phyloP scores from a whole-genome alignment of 2,888 invertebrate genomes.

The Netelia fuscicornis region DNA sequence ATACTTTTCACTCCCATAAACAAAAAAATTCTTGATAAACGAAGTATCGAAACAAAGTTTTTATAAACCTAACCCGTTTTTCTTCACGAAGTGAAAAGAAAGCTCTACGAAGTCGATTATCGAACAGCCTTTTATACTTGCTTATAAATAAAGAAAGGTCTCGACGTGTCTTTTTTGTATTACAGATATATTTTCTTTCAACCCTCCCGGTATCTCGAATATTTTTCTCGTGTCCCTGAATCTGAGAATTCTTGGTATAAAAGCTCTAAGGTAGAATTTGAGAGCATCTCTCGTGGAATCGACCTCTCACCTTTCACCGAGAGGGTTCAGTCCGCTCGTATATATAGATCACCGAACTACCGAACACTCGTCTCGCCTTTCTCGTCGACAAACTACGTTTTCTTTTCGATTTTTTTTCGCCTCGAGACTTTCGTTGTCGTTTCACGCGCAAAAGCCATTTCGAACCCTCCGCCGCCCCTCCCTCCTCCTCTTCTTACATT shows the following conservation, averaged over 20 bases:
- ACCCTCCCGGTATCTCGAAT: conserved; percentile 1
- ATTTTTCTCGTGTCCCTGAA: conserved; percentile 23
- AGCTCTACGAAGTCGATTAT: neutral
- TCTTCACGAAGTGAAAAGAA: neutral
- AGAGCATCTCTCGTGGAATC: conserved; percentile 51
- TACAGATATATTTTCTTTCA: neutral
- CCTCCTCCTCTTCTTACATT: conserved; percentile 16
- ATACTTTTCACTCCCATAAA: neutral
- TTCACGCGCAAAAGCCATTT: conserved; percentile 47
- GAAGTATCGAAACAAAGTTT: neutral
- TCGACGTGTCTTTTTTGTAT: neutral
- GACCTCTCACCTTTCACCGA: conserved; percentile 57
- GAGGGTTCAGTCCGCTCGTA: conserved; percentile 13
- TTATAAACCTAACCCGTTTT: neutral
- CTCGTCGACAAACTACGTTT: conserved; percentile 47
- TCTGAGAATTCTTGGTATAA: conserved; percentile 36
- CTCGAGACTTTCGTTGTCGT: conserved; percentile 54
- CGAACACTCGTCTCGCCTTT: conserved; percentile 43
- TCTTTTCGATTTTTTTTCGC: conserved; percentile 40
- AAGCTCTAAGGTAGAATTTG: conserved; percentile 36
- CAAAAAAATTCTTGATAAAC: neutral
- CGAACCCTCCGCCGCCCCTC: conserved; percentile 15
- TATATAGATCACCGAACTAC: conserved; percentile 12
- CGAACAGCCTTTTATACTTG: neutral
- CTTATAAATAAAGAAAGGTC: neutral